Evolutionary conservation across 2,113 vertebrate species (phyloP), one percentile per base, ranked within the genome.

Genomic region (Noctilio leporinus): DNA sequence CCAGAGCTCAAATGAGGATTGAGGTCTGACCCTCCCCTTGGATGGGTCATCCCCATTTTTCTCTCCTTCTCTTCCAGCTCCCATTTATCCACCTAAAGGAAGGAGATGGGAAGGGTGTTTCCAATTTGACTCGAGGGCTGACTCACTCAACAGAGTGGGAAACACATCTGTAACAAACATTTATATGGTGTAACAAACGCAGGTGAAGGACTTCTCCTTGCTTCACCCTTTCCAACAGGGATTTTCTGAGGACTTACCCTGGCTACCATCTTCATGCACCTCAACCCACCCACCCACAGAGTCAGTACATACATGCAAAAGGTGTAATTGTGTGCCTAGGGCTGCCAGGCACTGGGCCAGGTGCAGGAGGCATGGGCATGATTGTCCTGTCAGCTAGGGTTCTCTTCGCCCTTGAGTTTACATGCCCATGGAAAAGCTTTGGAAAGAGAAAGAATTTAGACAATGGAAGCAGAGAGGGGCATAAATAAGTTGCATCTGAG

Each of bases 401-500:
- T 84, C 33, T 57, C n/a, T 88, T 75, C 81, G 51, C 14, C 72
- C 57, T 33, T 80, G 65, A 81, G 20, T 62, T 73, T 47, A 67
- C 9, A 6, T 1, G 33, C 62, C 35, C 26, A 19, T 40, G 49
- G 2, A n/a, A 62, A 75, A 38, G 19, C 45, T 76, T 72, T 53
- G 33, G 30, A 85, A 92, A 89, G 17, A 89, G 55, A 33, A 75
- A 40, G 62, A 7, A 10, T 2, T 83, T 43, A 35, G 10, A 17
- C 45, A 12, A 47, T 72, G 45, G 10, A 91, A 94, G 4, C 26
- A 4, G 43, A 89, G 33, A 84, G 20, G n/a, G 12, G 30, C 40
- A 12, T 40, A 78, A 43, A 28, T 47, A 43, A 82, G 59, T 0
- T 73, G 28, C 45, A 35, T 26, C 40, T 92, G 57, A 80, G 76